Conservation (phyloP, 2,888 invertebrate species). For the Aphidius colemani region DNA sequence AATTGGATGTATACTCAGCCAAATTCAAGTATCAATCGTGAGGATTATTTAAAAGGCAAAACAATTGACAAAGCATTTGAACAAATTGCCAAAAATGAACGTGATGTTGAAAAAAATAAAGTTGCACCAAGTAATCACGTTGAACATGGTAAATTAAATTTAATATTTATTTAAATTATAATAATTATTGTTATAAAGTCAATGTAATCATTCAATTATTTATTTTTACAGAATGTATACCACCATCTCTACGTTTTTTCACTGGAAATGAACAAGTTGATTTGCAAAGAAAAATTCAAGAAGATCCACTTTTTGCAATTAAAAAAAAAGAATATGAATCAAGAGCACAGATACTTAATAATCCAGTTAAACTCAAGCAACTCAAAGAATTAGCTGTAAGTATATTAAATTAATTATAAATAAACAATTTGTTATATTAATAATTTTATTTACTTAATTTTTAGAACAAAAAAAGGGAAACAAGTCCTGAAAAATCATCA, state of each 20-base stretch:
- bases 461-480: conserved; percentile 45
- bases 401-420: conserved; percentile 18
- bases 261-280: conserved; percentile 77
- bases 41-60: conserved; percentile 87
- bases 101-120: conserved; percentile 57
- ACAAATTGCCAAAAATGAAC: conserved; percentile 66
- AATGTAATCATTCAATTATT: conserved; percentile 14
- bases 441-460: conserved; percentile 21
- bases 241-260: conserved; percentile 70
- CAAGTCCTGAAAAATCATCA: conserved; percentile 34
- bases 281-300: conserved; percentile 84
- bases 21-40: conserved; percentile 70
- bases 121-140: conserved; percentile 67
- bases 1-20: conserved; percentile 88
- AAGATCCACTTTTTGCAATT: conserved; percentile 90
- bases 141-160: conserved; percentile 62
- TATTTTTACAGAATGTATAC: conserved; percentile 69
- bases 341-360: conserved; percentile 81
- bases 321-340: conserved; percentile 90
- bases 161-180: neutral
- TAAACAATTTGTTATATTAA: conserved; percentile 29
- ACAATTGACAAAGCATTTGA: conserved; percentile 81
- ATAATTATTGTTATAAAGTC: too few species aligned
- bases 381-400: conserved; percentile 74
- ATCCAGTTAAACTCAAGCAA: conserved; percentile 88